Conservation (phyloP, 2,888 invertebrate genomes). For the Eupithecia insigniata region DNA sequence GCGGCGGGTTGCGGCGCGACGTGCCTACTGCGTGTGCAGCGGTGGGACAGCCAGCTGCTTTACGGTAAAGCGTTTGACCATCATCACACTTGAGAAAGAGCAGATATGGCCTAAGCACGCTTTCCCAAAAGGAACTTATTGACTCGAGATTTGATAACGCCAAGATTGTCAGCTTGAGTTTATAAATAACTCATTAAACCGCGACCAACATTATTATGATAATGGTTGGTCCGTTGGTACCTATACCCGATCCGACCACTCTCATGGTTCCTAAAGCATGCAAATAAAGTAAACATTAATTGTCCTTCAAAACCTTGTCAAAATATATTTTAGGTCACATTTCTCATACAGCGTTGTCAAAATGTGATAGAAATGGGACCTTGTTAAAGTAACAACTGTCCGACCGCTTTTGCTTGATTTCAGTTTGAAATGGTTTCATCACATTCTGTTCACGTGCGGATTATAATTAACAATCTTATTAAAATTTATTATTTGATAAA, state of each 20-base stretch:
- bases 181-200: not conserved
- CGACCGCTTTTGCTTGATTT: not conserved
- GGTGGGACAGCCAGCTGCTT: no score
- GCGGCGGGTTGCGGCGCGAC: no score
- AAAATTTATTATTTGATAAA: not conserved
- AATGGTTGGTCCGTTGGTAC: not conserved
- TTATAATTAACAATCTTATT: not conserved
- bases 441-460: not conserved
- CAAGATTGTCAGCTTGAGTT: no score
- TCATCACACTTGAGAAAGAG: no score
- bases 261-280: not conserved
- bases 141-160: no score
- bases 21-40: no score
- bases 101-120: no score
- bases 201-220: not conserved
- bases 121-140: no score
- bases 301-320: not conserved
- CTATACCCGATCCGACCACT: not conserved
- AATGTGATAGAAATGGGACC: no score
- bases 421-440: not conserved
- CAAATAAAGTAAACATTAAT: slow-evolving; percentile 1
- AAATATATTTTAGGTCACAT: not conserved
- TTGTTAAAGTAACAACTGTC: not conserved
- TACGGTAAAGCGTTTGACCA: no score
- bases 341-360: not conserved